Percentiles rank a stretch among this genome's conserved stretches.
Conservation (phyloP, 2,113 vertebrate species). For the Erinaceus europaeus region DNA sequence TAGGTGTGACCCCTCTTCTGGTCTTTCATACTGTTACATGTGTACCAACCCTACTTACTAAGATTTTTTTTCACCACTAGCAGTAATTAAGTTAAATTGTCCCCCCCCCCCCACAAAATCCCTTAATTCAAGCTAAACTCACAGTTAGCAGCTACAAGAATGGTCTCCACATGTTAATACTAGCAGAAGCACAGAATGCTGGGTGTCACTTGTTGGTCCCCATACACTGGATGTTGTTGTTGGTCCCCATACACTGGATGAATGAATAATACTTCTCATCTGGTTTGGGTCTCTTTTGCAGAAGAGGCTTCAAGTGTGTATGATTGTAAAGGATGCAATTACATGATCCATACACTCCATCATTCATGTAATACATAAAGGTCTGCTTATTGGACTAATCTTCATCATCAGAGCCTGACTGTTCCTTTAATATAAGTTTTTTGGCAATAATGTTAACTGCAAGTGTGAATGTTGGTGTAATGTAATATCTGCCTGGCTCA, state of each 20-base stretch:
- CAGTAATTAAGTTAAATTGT: constrained; percentile 83
- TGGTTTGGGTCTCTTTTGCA: constrained; percentile 95
- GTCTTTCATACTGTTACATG: constrained; percentile 81
- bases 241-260: constrained; percentile 97
- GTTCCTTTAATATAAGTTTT: constrained; percentile 92
- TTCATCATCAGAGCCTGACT: constrained; percentile 91
- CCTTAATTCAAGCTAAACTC: constrained; percentile 75
- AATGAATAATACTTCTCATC: constrained; percentile 91
- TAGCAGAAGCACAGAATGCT: constrained; percentile 84
- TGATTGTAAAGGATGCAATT: constrained; percentile 98
- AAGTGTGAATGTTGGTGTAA: constrained; percentile 94
- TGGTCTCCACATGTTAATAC: constrained; percentile 85
- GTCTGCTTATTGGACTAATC: constrained; percentile 88
- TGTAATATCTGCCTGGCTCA: constrained; percentile 96
- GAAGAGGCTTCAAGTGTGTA: constrained; percentile 89
- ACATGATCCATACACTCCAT: constrained; percentile 97
- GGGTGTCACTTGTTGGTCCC: constrained; percentile 86
- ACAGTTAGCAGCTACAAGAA: constrained; percentile 66
- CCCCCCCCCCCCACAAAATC: constrained; percentile 79
- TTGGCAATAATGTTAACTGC: constrained; percentile 98
- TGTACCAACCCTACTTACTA: constrained; percentile 76
- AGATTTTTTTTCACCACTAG: constrained; percentile 77
- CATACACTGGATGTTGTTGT: constrained; percentile 90
- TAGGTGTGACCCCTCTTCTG: constrained; percentile 92
- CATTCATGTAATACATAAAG: constrained; percentile 98